Evolutionary conservation across 1,140 invertebrate genomes (phyloP).

Genomic region (Magallana ariakensis): DNA sequence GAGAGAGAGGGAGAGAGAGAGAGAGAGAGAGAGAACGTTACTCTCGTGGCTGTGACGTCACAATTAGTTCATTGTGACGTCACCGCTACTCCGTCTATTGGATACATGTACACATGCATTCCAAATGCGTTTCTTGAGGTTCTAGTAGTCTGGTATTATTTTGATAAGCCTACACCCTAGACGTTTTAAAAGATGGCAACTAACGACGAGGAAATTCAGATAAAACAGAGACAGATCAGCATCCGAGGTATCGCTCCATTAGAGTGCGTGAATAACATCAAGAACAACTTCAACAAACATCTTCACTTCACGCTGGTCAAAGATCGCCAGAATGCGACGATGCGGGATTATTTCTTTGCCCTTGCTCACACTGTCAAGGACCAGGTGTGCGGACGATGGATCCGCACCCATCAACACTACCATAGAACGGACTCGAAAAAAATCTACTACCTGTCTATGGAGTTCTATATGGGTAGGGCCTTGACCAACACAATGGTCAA

Average conservation of each 20-base stretch:
- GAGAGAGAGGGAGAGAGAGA: too few relatives aligned
- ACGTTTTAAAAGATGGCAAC: background rate
- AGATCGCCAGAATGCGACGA: conserved; percentile 96
- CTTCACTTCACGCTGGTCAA: conserved; percentile 98
- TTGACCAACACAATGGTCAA: conserved; percentile 99
- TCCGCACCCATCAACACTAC: conserved; percentile 98
- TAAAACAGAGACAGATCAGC: conserved; percentile 88
- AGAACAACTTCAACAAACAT: conserved; percentile 98
- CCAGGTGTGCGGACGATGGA: conserved; percentile 97
- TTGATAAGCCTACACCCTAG: background rate
- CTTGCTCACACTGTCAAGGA: conserved; percentile 97
- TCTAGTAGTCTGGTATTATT: background rate
- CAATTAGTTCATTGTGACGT: background rate
- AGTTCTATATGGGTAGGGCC: conserved; percentile 99
- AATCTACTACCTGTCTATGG: conserved; percentile 98
- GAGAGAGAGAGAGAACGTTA: too few relatives aligned
- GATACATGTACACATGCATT: background rate
- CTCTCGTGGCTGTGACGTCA: background rate
- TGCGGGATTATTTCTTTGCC: conserved; percentile 96
- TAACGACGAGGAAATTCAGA: background rate
- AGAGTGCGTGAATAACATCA: conserved; percentile 95
- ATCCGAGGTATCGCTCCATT: conserved; percentile 96
- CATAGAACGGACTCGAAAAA: conserved; percentile 98
- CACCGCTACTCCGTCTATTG: background rate
- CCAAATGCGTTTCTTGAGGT: background rate